Evolutionary conservation across 2,888 invertebrate species (phyloP).

Genomic region (Pecten maximus): DNA sequence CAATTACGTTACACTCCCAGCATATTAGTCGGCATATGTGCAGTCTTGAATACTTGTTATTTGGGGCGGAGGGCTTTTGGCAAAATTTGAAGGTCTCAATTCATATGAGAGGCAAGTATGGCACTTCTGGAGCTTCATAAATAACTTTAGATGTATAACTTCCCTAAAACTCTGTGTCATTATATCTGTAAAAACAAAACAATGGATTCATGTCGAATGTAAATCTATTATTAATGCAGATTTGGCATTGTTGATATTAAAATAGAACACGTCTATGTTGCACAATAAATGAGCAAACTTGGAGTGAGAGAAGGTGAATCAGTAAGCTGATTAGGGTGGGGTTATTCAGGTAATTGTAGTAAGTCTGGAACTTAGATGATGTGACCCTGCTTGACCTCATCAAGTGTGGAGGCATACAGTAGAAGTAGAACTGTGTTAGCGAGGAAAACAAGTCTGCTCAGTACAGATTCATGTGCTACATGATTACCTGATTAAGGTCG

Average conservation of each 20-base stretch:
- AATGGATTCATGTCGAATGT: not conserved
- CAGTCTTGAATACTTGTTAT: not conserved
- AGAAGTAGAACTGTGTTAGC: not conserved
- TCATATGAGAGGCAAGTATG: not conserved
- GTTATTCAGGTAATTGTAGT: slow-evolving; percentile 30
- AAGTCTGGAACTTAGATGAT: slow-evolving; percentile 19
- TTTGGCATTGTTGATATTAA: not conserved
- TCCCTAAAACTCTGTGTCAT: not conserved
- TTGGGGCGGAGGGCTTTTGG: not conserved
- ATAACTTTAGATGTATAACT: not conserved
- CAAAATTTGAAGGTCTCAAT: not conserved
- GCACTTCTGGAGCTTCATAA: not conserved
- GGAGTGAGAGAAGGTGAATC: not conserved
- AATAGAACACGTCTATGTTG: not conserved
- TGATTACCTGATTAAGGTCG: not conserved
- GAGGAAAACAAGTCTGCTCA: not conserved
- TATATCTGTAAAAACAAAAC: not conserved
- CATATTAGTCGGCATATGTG: not conserved
- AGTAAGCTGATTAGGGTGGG: slow-evolving; percentile 8
- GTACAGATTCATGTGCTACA: not conserved
- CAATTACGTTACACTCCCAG: not conserved
- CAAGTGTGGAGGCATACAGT: slow-evolving; percentile 1
- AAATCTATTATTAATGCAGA: not conserved
- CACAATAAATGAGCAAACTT: not conserved
- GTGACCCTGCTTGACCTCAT: slow-evolving; percentile 19